Conservation (phyloP, 1,140 invertebrate genomes). For the Cephus cinctus region DNA sequence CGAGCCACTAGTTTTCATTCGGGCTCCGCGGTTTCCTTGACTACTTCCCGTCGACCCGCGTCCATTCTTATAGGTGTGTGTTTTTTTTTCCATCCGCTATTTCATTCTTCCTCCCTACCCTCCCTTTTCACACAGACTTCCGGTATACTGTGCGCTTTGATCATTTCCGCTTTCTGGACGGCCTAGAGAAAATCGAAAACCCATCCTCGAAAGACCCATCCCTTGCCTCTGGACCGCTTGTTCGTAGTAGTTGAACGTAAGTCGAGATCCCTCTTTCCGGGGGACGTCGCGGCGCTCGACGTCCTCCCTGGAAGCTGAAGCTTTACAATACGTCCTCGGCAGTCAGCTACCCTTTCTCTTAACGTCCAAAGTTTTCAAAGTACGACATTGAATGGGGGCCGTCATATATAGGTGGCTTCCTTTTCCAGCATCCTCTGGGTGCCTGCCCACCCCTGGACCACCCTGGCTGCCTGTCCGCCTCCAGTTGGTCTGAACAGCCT, state of each 20-base stretch:
- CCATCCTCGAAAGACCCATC: too few species aligned
- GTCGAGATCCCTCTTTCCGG: not conserved
- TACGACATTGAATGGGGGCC: constrained; percentile 47
- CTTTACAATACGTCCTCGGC: constrained; percentile 52
- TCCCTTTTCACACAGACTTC: not conserved
- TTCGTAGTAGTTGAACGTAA: too few species aligned
- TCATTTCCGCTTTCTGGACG: too few species aligned
- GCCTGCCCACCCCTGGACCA: too few species aligned
- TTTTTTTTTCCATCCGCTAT: constrained; percentile 17
- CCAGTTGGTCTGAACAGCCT: too few species aligned
- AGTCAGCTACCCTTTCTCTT: constrained; percentile 52
- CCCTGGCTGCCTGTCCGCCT: too few species aligned
- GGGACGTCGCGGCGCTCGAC: not conserved
- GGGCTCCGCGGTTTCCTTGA: constrained; percentile 13
- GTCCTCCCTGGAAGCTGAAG: constrained; percentile 20
- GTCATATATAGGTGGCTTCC: constrained; percentile 33
- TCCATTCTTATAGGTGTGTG: constrained; percentile 17
- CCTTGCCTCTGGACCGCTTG: too few species aligned
- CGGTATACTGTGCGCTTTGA: too few species aligned
- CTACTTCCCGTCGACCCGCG: not conserved
- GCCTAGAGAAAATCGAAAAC: too few species aligned
- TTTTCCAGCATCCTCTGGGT: not conserved
- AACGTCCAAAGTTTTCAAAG: constrained; percentile 56
- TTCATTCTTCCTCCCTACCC: not conserved
- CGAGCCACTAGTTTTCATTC: constrained; percentile 12